Evolutionary conservation across 2,797 vertebrate species (phyloP).

Genomic region (Cirrhinus molitorella): DNA sequence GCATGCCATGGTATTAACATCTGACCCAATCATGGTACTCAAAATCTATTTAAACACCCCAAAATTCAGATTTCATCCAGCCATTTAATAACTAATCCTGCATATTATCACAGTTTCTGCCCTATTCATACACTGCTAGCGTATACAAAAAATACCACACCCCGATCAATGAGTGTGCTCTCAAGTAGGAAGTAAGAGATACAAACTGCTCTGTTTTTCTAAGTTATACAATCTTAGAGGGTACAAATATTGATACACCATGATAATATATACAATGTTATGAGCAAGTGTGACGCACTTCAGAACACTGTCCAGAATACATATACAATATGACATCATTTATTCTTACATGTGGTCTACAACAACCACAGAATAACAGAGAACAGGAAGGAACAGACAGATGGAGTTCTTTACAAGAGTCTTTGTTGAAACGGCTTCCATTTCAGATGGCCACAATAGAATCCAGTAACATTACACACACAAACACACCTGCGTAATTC

Average conservation of each 20-base stretch:
- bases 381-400: slow-evolving; percentile 34
- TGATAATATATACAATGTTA: slow-evolving; percentile 27
- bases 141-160: neutral
- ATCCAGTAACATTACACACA: neutral
- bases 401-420: neutral
- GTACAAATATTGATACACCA: slow-evolving; percentile 2
- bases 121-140: neutral
- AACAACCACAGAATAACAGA: slow-evolving; percentile 37
- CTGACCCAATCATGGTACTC: neutral
- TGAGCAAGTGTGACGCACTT: slow-evolving; percentile 3
- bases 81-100: neutral
- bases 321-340: slow-evolving; percentile 29
- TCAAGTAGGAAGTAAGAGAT: slow-evolving; percentile 26
- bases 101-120: neutral
- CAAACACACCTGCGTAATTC: slow-evolving; percentile 21
- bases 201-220: neutral
- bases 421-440: slow-evolving; percentile 26
- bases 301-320: slow-evolving; percentile 32
- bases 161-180: neutral
- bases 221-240: neutral
- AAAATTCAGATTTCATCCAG: neutral
- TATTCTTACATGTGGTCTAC: slow-evolving; percentile 9
- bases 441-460: neutral
- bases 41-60: neutral
- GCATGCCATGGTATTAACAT: neutral